These are phyloP conservation scores for Nasonia giraulti DNA, from an alignment of 1,140 invertebrate species.

Conservation along the genomic window DNA sequence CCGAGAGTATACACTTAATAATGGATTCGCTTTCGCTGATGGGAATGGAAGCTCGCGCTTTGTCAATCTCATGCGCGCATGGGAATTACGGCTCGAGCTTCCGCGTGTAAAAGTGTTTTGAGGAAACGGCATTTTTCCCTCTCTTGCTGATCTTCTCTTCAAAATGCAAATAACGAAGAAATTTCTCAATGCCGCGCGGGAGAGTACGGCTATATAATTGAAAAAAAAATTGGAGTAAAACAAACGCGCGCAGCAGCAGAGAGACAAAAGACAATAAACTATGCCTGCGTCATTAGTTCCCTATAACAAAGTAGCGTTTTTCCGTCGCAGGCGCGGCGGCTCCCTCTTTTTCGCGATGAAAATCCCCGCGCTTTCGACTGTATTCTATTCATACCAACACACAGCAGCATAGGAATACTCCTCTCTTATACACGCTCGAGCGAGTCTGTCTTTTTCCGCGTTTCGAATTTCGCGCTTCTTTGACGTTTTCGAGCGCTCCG, in stretches of 20 bases:
- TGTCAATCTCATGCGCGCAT: conserved; percentile 1
- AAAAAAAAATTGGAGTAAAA: no score
- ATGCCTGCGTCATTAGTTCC: background rate
- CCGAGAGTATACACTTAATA: background rate
- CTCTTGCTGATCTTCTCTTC: no score
- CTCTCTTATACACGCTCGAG: background rate
- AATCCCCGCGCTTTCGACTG: background rate
- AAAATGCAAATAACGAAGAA: no score
- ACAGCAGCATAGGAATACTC: background rate
- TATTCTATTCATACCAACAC: background rate
- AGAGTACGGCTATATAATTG: background rate
- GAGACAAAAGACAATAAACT: background rate
- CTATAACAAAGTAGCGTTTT: background rate
- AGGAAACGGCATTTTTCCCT: background rate
- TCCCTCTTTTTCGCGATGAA: background rate
- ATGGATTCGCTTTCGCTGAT: conserved; percentile 38
- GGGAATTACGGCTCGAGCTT: background rate
- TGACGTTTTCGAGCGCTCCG: background rate
- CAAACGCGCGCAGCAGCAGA: no score
- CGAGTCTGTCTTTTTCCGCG: background rate
- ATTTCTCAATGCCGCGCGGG: no score
- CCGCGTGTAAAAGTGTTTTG: background rate
- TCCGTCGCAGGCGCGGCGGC: background rate
- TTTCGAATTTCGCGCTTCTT: conserved; percentile 3
- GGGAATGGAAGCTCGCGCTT: conserved; percentile 31